A percentile compares a stretch with the other conserved stretches of the same genome.
phyloP scores from a whole-genome alignment of 2,113 vertebrate genomes.

The Phrynosoma blainvillii region DNA sequence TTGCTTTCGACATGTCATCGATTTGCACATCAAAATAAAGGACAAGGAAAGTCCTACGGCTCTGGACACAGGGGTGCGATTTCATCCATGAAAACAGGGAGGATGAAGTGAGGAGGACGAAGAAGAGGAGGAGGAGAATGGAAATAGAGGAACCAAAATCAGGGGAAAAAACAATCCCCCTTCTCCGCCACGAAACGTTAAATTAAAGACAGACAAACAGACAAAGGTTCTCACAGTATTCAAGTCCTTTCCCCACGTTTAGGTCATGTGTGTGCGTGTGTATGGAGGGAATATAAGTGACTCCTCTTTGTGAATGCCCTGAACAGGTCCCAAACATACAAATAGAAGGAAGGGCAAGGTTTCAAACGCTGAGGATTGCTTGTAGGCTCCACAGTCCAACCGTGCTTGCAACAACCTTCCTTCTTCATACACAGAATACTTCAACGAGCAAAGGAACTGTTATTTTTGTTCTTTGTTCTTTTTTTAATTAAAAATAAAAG shows the following conservation, averaged over 20 bases:
- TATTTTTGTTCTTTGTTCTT: background rate
- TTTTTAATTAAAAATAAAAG: constrained; percentile 7
- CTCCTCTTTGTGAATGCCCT: constrained; percentile 53
- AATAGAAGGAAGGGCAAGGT: constrained; percentile 57
- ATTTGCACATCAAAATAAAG: constrained; percentile 22
- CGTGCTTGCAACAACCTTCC: constrained; percentile 42
- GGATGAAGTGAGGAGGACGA: background rate
- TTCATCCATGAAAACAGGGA: constrained; percentile 20
- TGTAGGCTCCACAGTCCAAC: constrained; percentile 59
- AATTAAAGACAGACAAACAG: constrained; percentile 35
- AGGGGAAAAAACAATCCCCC: background rate
- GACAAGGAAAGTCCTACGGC: background rate
- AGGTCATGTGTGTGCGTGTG: constrained; percentile 17
- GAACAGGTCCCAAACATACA: constrained; percentile 53
- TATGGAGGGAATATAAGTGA: constrained; percentile 40
- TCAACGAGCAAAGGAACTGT: constrained; percentile 50
- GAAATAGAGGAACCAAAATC: background rate
- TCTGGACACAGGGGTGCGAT: background rate
- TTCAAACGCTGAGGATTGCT: constrained; percentile 60
- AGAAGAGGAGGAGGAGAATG: background rate
- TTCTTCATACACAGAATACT: constrained; percentile 40
- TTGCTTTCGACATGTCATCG: constrained; percentile 6
- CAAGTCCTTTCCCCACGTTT: constrained; percentile 53
- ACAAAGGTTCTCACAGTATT: constrained; percentile 43
- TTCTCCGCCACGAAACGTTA: constrained; percentile 39